Evolutionary conservation across 2,797 vertebrate genomes (phyloP), one percentile per base, ranked within the genome.

Genomic region (Pangasius krempfi): DNA sequence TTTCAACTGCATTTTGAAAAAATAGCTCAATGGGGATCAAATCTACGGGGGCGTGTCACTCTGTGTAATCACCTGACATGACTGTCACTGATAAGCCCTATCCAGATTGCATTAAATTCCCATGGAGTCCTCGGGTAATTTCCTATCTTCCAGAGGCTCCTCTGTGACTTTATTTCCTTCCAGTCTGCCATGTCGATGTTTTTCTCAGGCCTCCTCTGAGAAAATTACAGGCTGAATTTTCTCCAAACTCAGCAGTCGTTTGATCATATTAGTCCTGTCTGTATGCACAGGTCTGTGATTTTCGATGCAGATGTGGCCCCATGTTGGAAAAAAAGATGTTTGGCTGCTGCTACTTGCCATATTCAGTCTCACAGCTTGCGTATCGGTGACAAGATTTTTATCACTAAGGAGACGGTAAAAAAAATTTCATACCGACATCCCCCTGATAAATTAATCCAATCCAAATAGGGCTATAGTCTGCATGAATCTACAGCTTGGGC

Each of bases 381-480:
- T 2, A 54, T 54, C 14, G 16, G 52, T 54, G 60, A 62, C 64
- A 66, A 14, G 14, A 70, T 70, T 33, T 70, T 6, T 66, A 66
- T 2, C n/a, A 14, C 66, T 6, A 30, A 68, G 4, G 30, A 33
- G n/a, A 27, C 3, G 10, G n/a, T 4, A 13, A 64, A 27, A 14
- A n/a, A n/a, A 4, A 2, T 16, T 68, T 33, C 2, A 30, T 18
- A 68, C 5, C 0, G 5, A 33, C 5, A 0, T 14, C n/a, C 3
- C 66, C n/a, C n/a, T 9, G 60, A 66, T 27, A 64, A 27, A 64
- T 64, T 5, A 27, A 66, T 66, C n/a, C n/a, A 66, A 16, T 66
- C 12, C 4, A 5, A 66, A 66, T 14, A 30, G 12, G 64, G n/a
- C 1, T 66, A 68, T 30, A 5, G 4, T 68, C n/a, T 68, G 12